A percentile compares a stretch with the other conserved stretches of the same genome.
phyloP scores from a whole-genome alignment of 2,888 invertebrate species.

The Caenorhabditis uteleia region DNA sequence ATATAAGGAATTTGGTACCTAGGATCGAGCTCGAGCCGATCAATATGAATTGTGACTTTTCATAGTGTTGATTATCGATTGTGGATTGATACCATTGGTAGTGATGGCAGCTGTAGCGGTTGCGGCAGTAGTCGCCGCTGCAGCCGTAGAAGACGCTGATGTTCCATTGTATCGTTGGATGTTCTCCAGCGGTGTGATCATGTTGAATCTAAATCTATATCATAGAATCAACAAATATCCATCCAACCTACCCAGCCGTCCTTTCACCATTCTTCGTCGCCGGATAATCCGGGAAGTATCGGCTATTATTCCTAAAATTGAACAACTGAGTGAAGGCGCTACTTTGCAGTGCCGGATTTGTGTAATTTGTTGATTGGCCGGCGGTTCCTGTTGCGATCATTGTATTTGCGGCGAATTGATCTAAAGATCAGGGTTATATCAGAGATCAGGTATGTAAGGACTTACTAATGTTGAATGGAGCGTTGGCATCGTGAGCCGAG shows the following conservation, averaged over 20 bases:
- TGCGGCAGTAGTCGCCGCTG: conserved; percentile 12
- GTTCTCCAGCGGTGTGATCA: conserved; percentile 69
- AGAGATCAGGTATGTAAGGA: background rate
- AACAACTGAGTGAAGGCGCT: conserved; percentile 54
- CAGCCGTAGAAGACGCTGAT: conserved; percentile 11
- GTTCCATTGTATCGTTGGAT: conserved; percentile 61
- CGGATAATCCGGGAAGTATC: conserved; percentile 45
- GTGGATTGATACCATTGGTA: conserved; percentile 23
- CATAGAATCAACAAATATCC: background rate
- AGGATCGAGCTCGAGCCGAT: too few species aligned
- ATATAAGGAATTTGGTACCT: background rate
- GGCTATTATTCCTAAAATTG: conserved; percentile 43
- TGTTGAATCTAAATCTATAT: conserved; percentile 60
- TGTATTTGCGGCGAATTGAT: conserved; percentile 45
- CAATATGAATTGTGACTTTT: conserved; percentile 12
- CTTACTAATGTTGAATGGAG: conserved; percentile 45
- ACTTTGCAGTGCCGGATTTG: conserved; percentile 40
- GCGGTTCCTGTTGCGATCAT: conserved; percentile 51
- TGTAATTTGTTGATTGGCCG: conserved; percentile 36
- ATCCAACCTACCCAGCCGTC: conserved; percentile 42
- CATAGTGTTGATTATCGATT: conserved; percentile 35
- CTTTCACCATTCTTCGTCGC: conserved; percentile 43
- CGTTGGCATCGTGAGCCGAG: conserved; percentile 19
- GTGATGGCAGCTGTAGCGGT: conserved; percentile 8
- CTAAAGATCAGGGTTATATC: conserved; percentile 13